Conservation (phyloP, 2,888 invertebrate species). For the Spodoptera picta region DNA sequence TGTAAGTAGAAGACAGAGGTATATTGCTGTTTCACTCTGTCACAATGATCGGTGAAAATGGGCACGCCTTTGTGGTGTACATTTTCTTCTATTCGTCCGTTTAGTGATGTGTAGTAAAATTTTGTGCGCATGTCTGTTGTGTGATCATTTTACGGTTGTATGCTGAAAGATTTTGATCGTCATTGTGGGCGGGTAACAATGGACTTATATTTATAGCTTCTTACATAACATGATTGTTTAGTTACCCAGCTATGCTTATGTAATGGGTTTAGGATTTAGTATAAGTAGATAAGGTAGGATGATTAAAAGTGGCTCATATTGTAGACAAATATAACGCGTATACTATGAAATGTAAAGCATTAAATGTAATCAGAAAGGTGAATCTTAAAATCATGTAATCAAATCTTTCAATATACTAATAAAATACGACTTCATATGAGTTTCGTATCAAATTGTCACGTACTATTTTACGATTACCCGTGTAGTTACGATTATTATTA, state of each 20-base stretch:
- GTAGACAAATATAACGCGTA: no score
- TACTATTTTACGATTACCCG: background rate
- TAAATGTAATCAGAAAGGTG: no score
- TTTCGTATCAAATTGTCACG: background rate
- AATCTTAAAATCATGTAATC: no score
- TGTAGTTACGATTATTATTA: background rate
- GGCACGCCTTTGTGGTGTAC: constrained; percentile 75
- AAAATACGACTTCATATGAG: background rate
- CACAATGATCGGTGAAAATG: constrained; percentile 78
- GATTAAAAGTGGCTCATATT: no score
- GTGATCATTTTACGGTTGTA: constrained; percentile 36
- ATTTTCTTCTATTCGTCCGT: constrained; percentile 82
- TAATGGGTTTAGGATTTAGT: no score
- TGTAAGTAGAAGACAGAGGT: constrained; percentile 71
- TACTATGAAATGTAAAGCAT: no score
- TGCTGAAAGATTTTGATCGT: constrained; percentile 37
- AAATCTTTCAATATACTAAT: no score
- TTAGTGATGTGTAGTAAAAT: constrained; percentile 59
- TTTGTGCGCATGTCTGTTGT: constrained; percentile 74
- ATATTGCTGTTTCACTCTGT: constrained; percentile 65
- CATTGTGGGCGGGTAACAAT: constrained; percentile 38
- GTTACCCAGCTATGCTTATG: background rate
- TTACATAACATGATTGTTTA: background rate
- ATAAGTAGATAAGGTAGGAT: no score
- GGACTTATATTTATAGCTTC: background rate